phyloP scores from a whole-genome alignment of 64 coral and sea anemone genomes.

The Dendrophyllia cribrosa region DNA sequence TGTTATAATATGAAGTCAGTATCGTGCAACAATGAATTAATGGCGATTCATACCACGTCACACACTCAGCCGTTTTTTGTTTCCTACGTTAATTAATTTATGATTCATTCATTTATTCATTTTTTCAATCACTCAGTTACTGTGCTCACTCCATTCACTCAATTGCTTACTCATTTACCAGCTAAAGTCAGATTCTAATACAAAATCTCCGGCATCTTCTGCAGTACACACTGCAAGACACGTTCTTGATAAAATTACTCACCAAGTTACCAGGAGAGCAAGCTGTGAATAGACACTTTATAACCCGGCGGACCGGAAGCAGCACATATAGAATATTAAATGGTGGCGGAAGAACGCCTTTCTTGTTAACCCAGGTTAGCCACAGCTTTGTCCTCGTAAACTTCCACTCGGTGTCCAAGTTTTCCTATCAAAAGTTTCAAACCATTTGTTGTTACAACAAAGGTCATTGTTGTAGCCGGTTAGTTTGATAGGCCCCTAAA shows the following conservation, averaged over 20 bases:
- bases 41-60: no score
- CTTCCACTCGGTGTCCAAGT: slow-evolving; percentile 37
- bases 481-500: no score
- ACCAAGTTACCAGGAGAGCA: not conserved
- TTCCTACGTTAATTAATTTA: no score
- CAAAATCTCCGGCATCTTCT: no score
- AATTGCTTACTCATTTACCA: no score
- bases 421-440: slow-evolving; percentile 9
- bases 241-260: not conserved
- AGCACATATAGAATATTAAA: slow-evolving; percentile 2
- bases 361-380: slow-evolving; percentile 32
- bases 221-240: not conserved
- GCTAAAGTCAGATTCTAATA: no score
- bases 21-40: no score
- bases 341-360: slow-evolving; percentile 14
- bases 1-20: no score
- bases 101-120: no score
- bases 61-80: no score
- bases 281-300: not conserved
- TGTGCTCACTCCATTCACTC: no score
- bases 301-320: not conserved
- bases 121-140: no score
- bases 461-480: not conserved
- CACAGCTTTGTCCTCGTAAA: slow-evolving; percentile 37
- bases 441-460: not conserved